Base-by-base conservation (phyloP, 2,797 vertebrate genomes). In the Poecilia picta region DNA sequence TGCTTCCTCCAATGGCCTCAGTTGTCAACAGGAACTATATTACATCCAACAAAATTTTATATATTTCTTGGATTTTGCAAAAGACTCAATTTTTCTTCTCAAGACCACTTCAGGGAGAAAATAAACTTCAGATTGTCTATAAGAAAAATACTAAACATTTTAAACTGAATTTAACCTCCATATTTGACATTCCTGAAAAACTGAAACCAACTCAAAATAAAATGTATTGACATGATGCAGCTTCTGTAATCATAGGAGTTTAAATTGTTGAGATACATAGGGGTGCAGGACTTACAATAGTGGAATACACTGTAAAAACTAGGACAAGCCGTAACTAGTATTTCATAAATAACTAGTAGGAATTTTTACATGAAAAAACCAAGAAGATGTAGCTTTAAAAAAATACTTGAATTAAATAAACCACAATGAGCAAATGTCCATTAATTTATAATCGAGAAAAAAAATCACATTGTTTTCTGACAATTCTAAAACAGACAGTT, bases 1-100 rank as follows among this genome's bases (percentile, higher is more conserved):
- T 94, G 90, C 92, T 95, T 89, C 91, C 94, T 95, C 85, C 86
- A 91, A 85, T 85, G 90, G 89, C 90, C 91, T 86, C 74, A 79
- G 87, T 92, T 94, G 93, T 94, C 89, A 93, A 93, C 83, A 77
- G 87, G 86, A 89, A 90, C 86, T 87, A 85, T 84, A 92, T 82
- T 78, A 94, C 91, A 85, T 87, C 85, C 91, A 87, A 90, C 88
- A 55, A 90, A 88, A 85, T 23, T 23, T 23, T 23, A 81, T 81
- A 83, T 79, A 85, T 87, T 85, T 84, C 82, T 73, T 85, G 76
- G 77, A 86, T 66, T 66, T 66, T 79, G 74, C 28, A 87, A 87
- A 74, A 81, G 78, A 74, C 86, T 68, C 80, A 20, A 85, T 51
- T 57, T 87, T 84, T 81, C 73, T 75, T 57, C 57, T 73, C 68